Evolutionary conservation across 2,797 vertebrate species (phyloP), one percentile per base, ranked within the genome.

Genomic region (Thunnus albacares): DNA sequence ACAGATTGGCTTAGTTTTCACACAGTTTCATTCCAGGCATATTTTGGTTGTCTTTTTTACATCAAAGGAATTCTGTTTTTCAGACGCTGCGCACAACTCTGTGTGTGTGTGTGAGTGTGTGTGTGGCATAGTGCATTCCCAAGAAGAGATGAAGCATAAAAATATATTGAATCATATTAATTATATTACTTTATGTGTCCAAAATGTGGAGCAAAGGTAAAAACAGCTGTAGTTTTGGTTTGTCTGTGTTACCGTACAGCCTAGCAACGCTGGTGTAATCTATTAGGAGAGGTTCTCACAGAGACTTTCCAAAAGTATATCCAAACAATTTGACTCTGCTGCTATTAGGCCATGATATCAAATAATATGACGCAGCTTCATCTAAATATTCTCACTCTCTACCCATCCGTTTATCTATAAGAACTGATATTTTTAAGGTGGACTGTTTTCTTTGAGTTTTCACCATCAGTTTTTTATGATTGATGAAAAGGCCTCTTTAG

Each of bases 401-500:
- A 47, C 72, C 33, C 26, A 6, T 68, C 35, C 17, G 17, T 70
- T 22, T 52, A 15, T 15, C 33, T 64, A 45, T 30, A 24, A 24
- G n/a, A 47, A 17, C 38, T 35, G 58, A 53, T 70, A 49, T 84
- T 69, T 71, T 17, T 8, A 59, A 84, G 67, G 72, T 72, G 73
- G n/a, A 24, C 17, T 65, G 30, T 51, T 90, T 71, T 77, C 41
- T 81, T 35, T 64, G 33, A 14, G 28, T 61, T 67, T 12, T 55
- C 41, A 38, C 53, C 70, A 14, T 80, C 71, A 75, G 45, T 58
- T 72, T 63, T 51, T 62, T 63, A 71, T 90, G 89, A 92, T 86
- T 85, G 88, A 92, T 94, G 90, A 89, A 92, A 91, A 86, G 75
- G 64, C 78, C 81, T 82, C 84, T 89, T 92, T 88, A 90, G 87